Conservation (phyloP, 1,140 invertebrate genomes). For the Cydia splendana region DNA sequence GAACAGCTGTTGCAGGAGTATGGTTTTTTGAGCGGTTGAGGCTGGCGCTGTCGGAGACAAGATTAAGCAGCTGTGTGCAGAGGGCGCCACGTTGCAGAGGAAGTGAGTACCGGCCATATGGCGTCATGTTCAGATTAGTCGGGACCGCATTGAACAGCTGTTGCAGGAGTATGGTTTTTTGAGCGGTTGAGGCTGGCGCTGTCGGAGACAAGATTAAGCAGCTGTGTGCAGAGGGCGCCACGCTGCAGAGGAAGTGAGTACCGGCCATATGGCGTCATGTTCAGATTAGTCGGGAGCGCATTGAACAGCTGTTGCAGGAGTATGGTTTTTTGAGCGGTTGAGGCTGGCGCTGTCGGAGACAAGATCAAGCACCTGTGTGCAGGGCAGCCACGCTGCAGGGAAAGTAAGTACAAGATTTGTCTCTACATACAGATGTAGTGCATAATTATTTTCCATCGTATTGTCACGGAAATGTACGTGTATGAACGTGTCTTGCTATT, state of each 20-base stretch:
- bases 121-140: no score
- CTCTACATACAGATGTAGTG: no score
- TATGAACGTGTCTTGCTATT: no score
- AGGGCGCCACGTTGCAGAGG: constrained; percentile 43
- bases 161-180: no score
- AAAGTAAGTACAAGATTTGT: no score
- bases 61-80: constrained; percentile 80
- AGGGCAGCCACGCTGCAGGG: no score
- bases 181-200: constrained; percentile 66
- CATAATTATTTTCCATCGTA: no score
- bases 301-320: constrained; percentile 81
- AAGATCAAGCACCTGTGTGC: constrained; percentile 84
- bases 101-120: constrained; percentile 68
- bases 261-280: no score
- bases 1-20: constrained; percentile 61
- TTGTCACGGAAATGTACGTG: no score
- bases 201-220: constrained; percentile 91
- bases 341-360: constrained; percentile 85
- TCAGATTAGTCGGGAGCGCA: no score
- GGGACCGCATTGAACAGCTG: constrained; percentile 86
- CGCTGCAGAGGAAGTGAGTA: constrained; percentile 41
- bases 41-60: constrained; percentile 88
- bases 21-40: neutral
- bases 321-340: no score
- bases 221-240: constrained; percentile 44